phyloP scores from a whole-genome alignment of 1,140 invertebrate species.

The Choristoneura fumiferana region DNA sequence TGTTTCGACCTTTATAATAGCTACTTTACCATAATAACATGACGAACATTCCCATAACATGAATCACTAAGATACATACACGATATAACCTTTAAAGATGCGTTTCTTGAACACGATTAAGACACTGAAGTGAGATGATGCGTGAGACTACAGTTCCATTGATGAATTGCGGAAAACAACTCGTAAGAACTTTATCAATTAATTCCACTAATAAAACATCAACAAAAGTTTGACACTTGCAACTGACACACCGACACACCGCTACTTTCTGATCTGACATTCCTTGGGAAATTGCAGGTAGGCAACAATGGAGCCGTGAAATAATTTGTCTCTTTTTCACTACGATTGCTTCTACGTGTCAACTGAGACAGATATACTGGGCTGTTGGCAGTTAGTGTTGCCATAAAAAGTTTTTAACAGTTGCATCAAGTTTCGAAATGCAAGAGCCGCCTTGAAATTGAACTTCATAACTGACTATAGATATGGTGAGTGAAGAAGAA shows the following conservation, averaged over 20 bases:
- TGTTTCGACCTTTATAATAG: slow-evolving; percentile 51
- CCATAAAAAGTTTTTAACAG: neutral
- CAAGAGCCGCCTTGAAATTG: no score
- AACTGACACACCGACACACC: slow-evolving; percentile 54
- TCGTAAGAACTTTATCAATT: slow-evolving; percentile 45
- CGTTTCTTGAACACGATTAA: slow-evolving; percentile 22
- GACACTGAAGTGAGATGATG: slow-evolving; percentile 18
- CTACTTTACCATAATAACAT: slow-evolving; percentile 49
- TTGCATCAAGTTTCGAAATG: neutral
- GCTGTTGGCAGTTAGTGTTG: slow-evolving; percentile 19
- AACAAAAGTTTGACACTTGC: slow-evolving; percentile 75
- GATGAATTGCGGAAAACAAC: slow-evolving; percentile 39
- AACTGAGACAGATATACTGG: slow-evolving; percentile 31
- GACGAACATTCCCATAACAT: slow-evolving; percentile 65
- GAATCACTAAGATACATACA: slow-evolving; percentile 56
- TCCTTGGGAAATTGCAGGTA: slow-evolving; percentile 35
- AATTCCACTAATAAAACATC: slow-evolving; percentile 51
- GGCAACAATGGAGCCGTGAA: slow-evolving; percentile 17
- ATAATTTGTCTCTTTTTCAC: slow-evolving; percentile 18
- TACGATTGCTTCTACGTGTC: neutral
- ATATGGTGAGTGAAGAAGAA: no score
- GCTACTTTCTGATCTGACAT: slow-evolving; percentile 41
- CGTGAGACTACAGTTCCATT: slow-evolving; percentile 45
- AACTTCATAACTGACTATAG: no score
- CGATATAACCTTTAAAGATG: slow-evolving; percentile 32